Evolutionary conservation across 2,113 vertebrate species (phyloP), one percentile per base, ranked within the genome.

Genomic region (Rhinolophus sinicus): DNA sequence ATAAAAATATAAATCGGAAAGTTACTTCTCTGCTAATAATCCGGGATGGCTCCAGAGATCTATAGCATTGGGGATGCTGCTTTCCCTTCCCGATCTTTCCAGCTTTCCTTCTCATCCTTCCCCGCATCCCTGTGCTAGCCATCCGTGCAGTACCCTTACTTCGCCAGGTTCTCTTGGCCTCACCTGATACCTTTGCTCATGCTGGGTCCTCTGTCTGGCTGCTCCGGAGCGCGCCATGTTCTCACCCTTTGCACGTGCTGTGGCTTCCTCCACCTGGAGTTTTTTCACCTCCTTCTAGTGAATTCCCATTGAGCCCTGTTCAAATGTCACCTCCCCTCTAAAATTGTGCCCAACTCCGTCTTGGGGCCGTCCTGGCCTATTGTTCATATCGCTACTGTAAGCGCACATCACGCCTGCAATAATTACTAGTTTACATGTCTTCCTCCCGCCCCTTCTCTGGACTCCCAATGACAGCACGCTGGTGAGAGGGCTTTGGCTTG

Each of bases 221-320:
- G 52, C 47, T 83, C 58, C 64, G n/a, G 12, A 30, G 26, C 18
- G n/a, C 1, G 0, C 18, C 35, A 8, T 1, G 5, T 1, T 26
- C 14, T 62, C 22, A 9, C 52, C 26, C 15, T 88, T 22, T 38
- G 35, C 16, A 30, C 8, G 4, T 6, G 6, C 28, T 78, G 15
- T 70, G 12, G 8, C 60, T 56, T 54, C 14, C 40, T 84, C 56
- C 10, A 5, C 15, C 14, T 11, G 11, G 33, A 75, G 2, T 50
- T 18, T 65, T 67, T 52, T 44, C 18, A 12, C 4, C 4, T 2
- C 16, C 26, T n/a, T 19, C 47, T 47, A 1, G 4, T 47, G 47
- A 88, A 28, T 56, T 78, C 30, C 30, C 11, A 18, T 2, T n/a
- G 50, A 84, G 18, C n/a, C 40, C 18, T 62, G 50, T 21, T 94